Evolutionary conservation across 2,888 invertebrate species (phyloP).

Genomic region (Diadegma fenestrale): DNA sequence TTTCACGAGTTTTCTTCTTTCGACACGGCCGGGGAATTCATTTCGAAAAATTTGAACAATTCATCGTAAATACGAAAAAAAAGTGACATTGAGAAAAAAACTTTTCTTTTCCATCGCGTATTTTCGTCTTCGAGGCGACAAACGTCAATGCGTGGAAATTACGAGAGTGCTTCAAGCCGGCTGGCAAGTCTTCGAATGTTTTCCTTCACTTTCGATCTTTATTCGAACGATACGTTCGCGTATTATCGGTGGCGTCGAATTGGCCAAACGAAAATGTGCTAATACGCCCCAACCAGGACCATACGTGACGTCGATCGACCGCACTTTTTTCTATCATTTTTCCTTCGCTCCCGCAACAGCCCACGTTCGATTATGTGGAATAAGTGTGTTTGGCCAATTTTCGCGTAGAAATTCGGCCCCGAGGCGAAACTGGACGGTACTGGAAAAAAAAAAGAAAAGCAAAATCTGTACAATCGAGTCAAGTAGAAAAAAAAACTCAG

Average conservation of each 20-base stretch:
- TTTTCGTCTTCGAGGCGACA: background rate
- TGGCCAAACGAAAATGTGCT: conserved; percentile 61
- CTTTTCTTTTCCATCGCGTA: background rate
- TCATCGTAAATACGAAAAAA: background rate
- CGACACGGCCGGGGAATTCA: background rate
- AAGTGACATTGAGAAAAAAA: too few relatives aligned
- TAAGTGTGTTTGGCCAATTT: background rate
- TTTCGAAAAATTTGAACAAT: background rate
- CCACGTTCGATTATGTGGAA: background rate
- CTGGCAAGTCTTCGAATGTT: conserved; percentile 14
- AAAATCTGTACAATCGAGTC: background rate
- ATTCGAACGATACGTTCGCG: conserved; percentile 63
- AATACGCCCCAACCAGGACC: conserved; percentile 61
- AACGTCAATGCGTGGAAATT: conserved; percentile 20
- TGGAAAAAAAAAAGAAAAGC: background rate
- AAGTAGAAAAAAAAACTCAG: conserved; percentile 6
- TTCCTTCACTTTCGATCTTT: background rate
- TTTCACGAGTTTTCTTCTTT: background rate
- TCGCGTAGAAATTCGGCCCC: background rate
- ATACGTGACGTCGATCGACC: conserved; percentile 57
- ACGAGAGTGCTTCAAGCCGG: conserved; percentile 13
- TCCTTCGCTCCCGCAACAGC: background rate
- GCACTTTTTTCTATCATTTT: background rate
- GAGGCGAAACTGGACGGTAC: background rate
- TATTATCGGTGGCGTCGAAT: conserved; percentile 22